phyloP scores from a whole-genome alignment of 2,797 vertebrate genomes.

The Mormyrus hasselquistii region DNA sequence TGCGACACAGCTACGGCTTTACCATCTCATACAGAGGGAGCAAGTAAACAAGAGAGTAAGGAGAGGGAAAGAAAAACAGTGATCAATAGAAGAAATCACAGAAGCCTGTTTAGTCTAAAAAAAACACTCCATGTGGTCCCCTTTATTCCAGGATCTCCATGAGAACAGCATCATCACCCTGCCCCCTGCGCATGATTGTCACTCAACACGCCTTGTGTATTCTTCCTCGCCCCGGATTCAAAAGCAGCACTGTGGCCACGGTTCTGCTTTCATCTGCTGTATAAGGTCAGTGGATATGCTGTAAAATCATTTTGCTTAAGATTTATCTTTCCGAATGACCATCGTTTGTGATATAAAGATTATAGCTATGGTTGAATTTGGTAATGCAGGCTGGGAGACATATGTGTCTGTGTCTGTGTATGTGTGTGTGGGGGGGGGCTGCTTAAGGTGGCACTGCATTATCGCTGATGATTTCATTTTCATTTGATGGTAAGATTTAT shows the following conservation, averaged over 20 bases:
- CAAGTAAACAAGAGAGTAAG: conserved; percentile 25
- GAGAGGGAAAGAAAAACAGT: background rate
- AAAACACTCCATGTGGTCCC: conserved; percentile 27
- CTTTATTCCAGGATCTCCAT: conserved; percentile 29
- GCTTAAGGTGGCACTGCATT: conserved; percentile 7
- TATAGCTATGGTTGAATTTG: background rate
- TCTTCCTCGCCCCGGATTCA: conserved; percentile 25
- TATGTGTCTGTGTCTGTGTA: background rate
- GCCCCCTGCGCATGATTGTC: conserved; percentile 26
- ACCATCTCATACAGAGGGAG: conserved; percentile 43
- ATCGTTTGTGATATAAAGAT: background rate
- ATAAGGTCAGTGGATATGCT: conserved; percentile 47
- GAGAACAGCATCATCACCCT: conserved; percentile 45
- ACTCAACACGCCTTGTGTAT: conserved; percentile 26
- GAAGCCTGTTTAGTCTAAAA: conserved; percentile 21
- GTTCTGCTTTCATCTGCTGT: conserved; percentile 6
- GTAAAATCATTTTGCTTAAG: background rate
- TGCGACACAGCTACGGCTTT: conserved; percentile 70
- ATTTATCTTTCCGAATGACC: background rate
- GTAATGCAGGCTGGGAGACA: background rate
- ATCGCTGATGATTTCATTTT: background rate
- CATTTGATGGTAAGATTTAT: background rate
- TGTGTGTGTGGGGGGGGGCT: background rate
- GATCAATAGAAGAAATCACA: conserved; percentile 1
- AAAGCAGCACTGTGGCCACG: conserved; percentile 26